These are phyloP conservation scores for Nasonia oneida DNA, from an alignment of 2,888 invertebrate species.

Conservation along the genomic window DNA sequence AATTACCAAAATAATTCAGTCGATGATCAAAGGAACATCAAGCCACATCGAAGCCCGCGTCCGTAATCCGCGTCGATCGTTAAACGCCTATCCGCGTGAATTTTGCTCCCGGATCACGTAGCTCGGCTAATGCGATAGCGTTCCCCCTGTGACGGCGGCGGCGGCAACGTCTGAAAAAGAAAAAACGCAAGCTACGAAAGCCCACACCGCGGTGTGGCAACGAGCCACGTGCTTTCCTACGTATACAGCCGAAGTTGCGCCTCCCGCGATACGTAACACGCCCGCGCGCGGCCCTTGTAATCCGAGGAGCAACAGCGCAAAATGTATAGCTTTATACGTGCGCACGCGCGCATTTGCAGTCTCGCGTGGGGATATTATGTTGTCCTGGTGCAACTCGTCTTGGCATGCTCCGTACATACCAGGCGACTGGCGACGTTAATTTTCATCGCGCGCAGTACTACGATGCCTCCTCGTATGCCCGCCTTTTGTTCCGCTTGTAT, in stretches of 20 bases:
- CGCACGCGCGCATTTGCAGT: neutral
- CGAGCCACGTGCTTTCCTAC: neutral
- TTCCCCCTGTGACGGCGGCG: neutral
- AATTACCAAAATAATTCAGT: neutral
- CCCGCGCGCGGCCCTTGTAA: neutral
- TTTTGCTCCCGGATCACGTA: slow-evolving; percentile 39
- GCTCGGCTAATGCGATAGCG: neutral
- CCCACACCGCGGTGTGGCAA: neutral
- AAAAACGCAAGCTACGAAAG: neutral
- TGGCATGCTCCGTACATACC: neutral
- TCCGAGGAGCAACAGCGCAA: neutral
- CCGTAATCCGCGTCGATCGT: slow-evolving; percentile 7
- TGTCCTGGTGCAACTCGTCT: neutral
- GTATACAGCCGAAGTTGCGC: neutral
- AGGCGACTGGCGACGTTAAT: neutral
- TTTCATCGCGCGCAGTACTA: neutral
- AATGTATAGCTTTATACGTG: neutral
- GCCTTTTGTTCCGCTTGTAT: too few species aligned
- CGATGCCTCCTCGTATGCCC: neutral
- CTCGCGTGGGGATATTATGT: neutral
- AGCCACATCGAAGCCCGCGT: neutral
- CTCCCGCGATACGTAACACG: neutral
- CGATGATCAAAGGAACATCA: neutral
- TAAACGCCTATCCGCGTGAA: slow-evolving; percentile 1
- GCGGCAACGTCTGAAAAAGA: neutral